Evolutionary conservation across 2,113 vertebrate species (phyloP), one percentile per base, ranked within the genome.

Genomic region (Cyanoliseus patagonus): DNA sequence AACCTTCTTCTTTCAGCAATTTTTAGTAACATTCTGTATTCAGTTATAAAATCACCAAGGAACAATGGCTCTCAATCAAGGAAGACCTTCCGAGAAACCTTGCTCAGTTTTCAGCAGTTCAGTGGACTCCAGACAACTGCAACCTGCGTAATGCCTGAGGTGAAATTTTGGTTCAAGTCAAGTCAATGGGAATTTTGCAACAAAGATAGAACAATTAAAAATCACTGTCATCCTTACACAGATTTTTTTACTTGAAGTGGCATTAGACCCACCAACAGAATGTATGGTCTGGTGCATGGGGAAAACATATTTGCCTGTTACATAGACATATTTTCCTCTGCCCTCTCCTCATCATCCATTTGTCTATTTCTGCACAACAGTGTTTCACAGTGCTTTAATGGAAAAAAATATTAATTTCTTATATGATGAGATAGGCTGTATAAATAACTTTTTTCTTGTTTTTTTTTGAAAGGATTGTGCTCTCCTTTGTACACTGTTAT

Each of bases 91-190:
- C 73, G 33, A 51, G 44, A 88, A 92, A 92, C 33, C 10, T 10
- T 83, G 37, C 9, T 76, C 52, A 30, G 53, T 68, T 88, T 67
- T 86, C 75, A 75, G 15, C 57, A 62, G 44, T 92, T 94, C 16
- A 7, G 76, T 87, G 66, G 63, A 78, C 35, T 73, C 86, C n/a
- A 64, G 72, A 93, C 94, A 93, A 87, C 69, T 83, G 75, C 85
- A 96, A 88, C 53, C 83, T 87, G 66, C 39, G 83, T 92, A 39
- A 42, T 14, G 7, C 74, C 41, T 66, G 37, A 35, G 33, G 12
- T 83, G 53, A 88, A 61, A 91, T 70, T 85, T 25, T 51, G 7
- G 10, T 68, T 62, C 27, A 70, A 80, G 47, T 25, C 28, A 80
- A 31, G 23, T 15, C 11, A 46, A 25, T 27, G 39, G 53, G 18